Conservation (phyloP, 2,888 invertebrate genomes). For the Phymatocera aterrima region DNA sequence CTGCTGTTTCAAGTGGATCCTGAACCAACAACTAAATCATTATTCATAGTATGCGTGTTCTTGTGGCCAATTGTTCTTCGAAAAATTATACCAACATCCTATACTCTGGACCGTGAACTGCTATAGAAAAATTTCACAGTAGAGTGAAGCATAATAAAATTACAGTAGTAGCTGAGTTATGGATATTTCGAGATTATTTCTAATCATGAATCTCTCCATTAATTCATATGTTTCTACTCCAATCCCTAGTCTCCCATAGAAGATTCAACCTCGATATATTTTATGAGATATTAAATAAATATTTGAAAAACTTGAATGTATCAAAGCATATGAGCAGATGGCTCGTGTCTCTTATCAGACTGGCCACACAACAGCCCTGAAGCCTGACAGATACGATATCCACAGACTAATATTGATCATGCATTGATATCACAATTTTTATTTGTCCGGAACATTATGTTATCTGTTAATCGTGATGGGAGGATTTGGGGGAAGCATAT, state of each 20-base stretch:
- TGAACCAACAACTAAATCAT: conserved; percentile 70
- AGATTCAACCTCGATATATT: conserved; percentile 37
- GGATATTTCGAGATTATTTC: not conserved
- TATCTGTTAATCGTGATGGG: conserved; percentile 5
- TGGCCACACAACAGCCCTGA: conserved; percentile 52
- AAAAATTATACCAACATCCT: too few relatives aligned
- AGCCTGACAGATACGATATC: conserved; percentile 52
- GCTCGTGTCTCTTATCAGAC: conserved; percentile 56
- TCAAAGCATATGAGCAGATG: conserved; percentile 57
- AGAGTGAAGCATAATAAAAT: not conserved
- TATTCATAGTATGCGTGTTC: conserved; percentile 61
- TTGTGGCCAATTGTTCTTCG: conserved; percentile 47
- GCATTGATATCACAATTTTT: conserved; percentile 51
- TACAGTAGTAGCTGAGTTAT: not conserved
- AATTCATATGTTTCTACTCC: not conserved
- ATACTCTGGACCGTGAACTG: too few relatives aligned
- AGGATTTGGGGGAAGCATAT: conserved; percentile 10
- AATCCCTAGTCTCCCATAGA: not conserved
- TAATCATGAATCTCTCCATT: not conserved
- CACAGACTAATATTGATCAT: conserved; percentile 55
- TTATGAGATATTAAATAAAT: conserved; percentile 38
- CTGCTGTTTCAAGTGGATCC: conserved; percentile 76
- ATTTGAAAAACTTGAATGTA: conserved; percentile 47
- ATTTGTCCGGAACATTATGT: conserved; percentile 35
- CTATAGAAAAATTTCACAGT: too few relatives aligned